Evolutionary conservation across 2,797 vertebrate species (phyloP).

Genomic region (Emydoidea blandingii): DNA sequence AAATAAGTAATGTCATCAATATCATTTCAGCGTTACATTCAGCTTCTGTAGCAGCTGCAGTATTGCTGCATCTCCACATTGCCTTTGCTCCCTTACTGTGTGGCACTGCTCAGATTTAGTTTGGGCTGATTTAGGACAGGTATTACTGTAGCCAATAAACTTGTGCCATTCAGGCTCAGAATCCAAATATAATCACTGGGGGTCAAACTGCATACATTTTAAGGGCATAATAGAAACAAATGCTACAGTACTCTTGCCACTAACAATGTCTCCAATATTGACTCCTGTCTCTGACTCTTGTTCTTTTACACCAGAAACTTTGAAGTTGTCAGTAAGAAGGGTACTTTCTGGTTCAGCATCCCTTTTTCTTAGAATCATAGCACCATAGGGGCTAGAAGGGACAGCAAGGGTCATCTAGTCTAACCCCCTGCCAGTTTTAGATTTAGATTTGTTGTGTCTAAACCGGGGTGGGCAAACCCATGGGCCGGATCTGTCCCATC

Average conservation of each 20-base stretch:
- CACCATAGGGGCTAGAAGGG: background rate
- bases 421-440: background rate
- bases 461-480: background rate
- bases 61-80: background rate
- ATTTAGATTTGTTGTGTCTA: background rate
- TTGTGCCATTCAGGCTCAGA: background rate
- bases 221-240: background rate
- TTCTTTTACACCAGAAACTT: accelerated
- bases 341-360: background rate
- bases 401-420: background rate
- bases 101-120: background rate
- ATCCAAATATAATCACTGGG: background rate
- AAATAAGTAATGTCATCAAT: conserved; percentile 69
- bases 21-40: conserved; percentile 51
- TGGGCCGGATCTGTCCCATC: no score
- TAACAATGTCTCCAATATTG: conserved; percentile 1
- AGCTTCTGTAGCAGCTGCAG: conserved; percentile 51
- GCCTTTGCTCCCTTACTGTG: conserved; percentile 23
- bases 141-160: background rate
- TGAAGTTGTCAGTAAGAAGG: background rate
- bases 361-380: background rate
- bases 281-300: background rate
- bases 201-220: background rate
- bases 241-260: background rate
- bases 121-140: conserved; percentile 12